A percentile compares a stretch with the other conserved stretches of the same genome.
These are phyloP conservation scores for Tholera decimalis DNA, from an alignment of 2,888 invertebrate species.

Conservation along the genomic window DNA sequence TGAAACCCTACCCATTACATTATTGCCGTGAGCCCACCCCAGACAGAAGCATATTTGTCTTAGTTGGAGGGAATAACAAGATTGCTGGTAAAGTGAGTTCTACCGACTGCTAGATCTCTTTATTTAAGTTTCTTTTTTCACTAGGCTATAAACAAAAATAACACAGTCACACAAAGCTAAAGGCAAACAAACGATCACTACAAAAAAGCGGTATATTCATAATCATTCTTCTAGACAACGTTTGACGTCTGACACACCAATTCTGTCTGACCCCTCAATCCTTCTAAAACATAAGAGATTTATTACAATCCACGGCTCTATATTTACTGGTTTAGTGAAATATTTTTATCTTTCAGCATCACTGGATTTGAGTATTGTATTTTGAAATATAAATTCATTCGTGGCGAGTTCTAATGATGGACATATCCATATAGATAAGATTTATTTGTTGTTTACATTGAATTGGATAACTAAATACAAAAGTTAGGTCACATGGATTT, in stretches of 20 bases:
- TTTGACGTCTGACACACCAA: constrained; percentile 25
- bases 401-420: constrained; percentile 6
- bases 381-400: constrained; percentile 40
- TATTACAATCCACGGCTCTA: constrained; percentile 31
- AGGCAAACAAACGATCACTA: background rate
- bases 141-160: background rate
- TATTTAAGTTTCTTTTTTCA: no score
- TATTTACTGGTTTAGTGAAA: constrained; percentile 24
- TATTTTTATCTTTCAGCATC: constrained; percentile 60
- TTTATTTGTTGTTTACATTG: constrained; percentile 8
- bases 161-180: background rate
- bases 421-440: constrained; percentile 5
- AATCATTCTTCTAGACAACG: background rate
- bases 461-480: background rate
- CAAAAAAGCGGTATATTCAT: background rate
- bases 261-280: background rate
- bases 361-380: constrained; percentile 50
- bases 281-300: constrained; percentile 18
- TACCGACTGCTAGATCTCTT: no score
- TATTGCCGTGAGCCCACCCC: no score
- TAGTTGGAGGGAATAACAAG: no score
- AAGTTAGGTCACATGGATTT: background rate
- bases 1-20: no score
- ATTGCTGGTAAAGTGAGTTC: no score
- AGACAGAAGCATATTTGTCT: no score